Evolutionary conservation across 2,888 invertebrate species (phyloP), one percentile per base, ranked within the genome.

Genomic region (Drosophila conformis): DNA sequence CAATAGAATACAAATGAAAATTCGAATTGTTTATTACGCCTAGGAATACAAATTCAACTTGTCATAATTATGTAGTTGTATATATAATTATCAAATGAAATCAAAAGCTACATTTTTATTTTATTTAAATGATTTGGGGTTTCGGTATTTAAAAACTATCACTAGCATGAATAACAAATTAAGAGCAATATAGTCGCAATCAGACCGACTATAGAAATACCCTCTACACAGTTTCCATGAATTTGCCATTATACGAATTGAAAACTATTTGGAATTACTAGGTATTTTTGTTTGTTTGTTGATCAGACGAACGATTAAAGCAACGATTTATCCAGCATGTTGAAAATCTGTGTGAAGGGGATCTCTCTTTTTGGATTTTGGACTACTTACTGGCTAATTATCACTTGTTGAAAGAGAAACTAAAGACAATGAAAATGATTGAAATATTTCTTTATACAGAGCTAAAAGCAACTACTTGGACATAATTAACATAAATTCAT

Each of bases 101-200:
- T 31, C 65, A 73, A 73, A 77, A 79, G 51, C 78, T 78, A 73
- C 68, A 80, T 13, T 38, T 54, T 61, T 52, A n/a, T n/a, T n/a
- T n/a, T n/a, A n/a, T n/a, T n/a, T n/a, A 73, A 58, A 73, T 75
- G 75, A 75, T 62, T 76, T 68, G 38, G 51, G 54, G 27, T 66
- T 59, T 49, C 15, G 33, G 21, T 46, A 46, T 53, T 66, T 88
- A 74, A 86, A 90, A 74, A 80, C 87, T 85, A 85, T 85, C 85
- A 85, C 85, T 89, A 90, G 85, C 85, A 85, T 83, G 78, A 80
- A 76, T 80, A 86, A 89, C 78, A 83, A 85, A 87, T 76, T 82
- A 73, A 71, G 77, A 69, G 52, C 54, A 56, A 46, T 49, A 73
- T 38, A 58, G 63, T 78, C 80, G 77, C 46, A 15, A 35, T 18